A percentile compares a stretch with the other conserved stretches of the same genome.
phyloP scores from a whole-genome alignment of 1,140 invertebrate species.

The Sycophila sp. region DNA sequence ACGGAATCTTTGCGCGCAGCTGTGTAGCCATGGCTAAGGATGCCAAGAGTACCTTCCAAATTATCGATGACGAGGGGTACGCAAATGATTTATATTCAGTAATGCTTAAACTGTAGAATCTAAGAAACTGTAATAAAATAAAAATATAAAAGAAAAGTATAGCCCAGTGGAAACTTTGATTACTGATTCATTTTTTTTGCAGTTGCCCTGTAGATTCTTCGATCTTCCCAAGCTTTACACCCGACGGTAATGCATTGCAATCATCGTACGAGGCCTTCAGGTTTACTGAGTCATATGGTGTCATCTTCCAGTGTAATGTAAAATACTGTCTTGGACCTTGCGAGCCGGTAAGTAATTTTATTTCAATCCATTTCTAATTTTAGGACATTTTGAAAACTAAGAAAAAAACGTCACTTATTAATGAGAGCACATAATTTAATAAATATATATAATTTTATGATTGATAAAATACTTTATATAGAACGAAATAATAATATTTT shows the following conservation, averaged over 20 bases:
- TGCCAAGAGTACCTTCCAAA: slow-evolving; percentile 94
- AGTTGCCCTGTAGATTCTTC: slow-evolving; percentile 92
- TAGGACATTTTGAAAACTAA: too few relatives aligned
- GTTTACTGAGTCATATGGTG: slow-evolving; percentile 95
- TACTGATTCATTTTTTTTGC: slow-evolving; percentile 39
- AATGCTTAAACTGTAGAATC: neutral
- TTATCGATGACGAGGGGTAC: slow-evolving; percentile 93
- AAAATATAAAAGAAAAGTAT: neutral
- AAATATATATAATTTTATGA: neutral
- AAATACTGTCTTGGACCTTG: slow-evolving; percentile 96
- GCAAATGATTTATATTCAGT: neutral
- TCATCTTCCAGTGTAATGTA: slow-evolving; percentile 97
- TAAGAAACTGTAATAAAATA: neutral
- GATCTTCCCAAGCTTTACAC: slow-evolving; percentile 91
- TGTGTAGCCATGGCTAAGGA: slow-evolving; percentile 97
- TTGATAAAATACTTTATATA: too few relatives aligned
- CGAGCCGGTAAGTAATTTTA: slow-evolving; percentile 77
- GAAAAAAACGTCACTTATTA: too few relatives aligned
- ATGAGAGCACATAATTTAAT: too few relatives aligned
- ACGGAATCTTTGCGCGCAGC: slow-evolving; percentile 94
- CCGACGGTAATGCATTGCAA: slow-evolving; percentile 88
- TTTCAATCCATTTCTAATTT: neutral
- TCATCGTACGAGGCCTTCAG: slow-evolving; percentile 94
- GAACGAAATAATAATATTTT: slow-evolving; percentile 43
- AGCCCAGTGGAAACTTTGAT: too few relatives aligned